Evolutionary conservation across 2,797 vertebrate genomes (phyloP), one percentile per base, ranked within the genome.

Genomic region (Anas bernieri): DNA sequence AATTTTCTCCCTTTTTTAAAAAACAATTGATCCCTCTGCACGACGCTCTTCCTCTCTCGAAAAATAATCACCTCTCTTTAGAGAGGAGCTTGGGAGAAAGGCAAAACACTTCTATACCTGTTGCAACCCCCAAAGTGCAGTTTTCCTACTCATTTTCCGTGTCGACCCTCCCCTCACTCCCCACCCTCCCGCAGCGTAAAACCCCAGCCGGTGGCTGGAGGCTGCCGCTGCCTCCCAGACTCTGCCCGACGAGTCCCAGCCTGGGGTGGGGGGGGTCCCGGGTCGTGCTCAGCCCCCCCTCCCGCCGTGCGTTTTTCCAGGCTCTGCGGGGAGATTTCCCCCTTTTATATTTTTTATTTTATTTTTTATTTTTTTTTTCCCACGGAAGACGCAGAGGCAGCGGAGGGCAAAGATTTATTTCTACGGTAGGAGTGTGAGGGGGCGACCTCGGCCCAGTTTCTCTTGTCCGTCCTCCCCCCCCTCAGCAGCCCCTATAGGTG

Each of bases 351-450:
- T 92, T 59, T 6, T 86, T 59, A 21, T 46, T 46, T 12, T 45
- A 9, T 39, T 39, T 39, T 45, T 43, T 45, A 3, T 46, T 7
- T 45, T 45, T 18, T 45, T 11, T 45, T 23, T 48, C 1, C 1
- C 84, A 11, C 18, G 28, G 73, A 54, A 54, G 61, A 83, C 46
- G 80, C 3, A 30, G 55, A 90, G 39, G 35, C 61, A 86, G 80
- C 43, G 17, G 61, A 31, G 17, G 55, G 61, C 0, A 50, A 48
- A 25, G 86, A 56, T 90, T 83, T 93, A 39, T 92, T 91, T 92
- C 13, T 43, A 83, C 62, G 77, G 91, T 92, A 93, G 91, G 86
- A 78, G 26, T 63, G 69, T 55, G 46, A 66, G 66, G 41, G 55
- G 46, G 10, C 1, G 13, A 88, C 8, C 46, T 14, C 59, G 46